Evolutionary conservation across 2,797 vertebrate species (phyloP).

Genomic region (Perodicticus potto): DNA sequence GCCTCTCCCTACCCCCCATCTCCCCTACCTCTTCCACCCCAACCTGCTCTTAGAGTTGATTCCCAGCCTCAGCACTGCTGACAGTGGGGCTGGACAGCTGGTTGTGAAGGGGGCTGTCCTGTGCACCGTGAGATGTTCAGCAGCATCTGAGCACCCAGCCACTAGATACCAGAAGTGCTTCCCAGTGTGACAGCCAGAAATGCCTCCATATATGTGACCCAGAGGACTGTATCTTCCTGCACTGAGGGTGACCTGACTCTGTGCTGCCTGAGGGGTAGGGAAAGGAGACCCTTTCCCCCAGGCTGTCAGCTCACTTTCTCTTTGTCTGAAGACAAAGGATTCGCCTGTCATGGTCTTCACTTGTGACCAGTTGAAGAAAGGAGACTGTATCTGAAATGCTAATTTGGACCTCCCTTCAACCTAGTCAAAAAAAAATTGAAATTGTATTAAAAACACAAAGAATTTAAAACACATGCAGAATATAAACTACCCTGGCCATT

Average conservation of each 20-base stretch:
- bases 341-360: neutral
- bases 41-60: neutral
- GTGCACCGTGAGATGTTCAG: neutral
- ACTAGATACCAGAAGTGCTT: neutral
- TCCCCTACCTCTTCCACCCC: neutral
- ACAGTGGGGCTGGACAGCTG: accelerated
- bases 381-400: neutral
- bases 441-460: neutral
- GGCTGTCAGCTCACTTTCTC: neutral
- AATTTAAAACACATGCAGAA: neutral
- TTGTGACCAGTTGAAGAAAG: neutral
- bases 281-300: neutral
- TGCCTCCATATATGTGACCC: neutral
- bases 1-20: no score
- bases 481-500: neutral
- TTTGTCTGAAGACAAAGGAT: no score
- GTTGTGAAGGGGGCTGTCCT: neutral
- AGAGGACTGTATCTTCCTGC: no score
- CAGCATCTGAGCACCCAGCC: neutral
- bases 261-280: neutral
- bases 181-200: neutral
- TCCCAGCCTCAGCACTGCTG: neutral
- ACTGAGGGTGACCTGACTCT: neutral
- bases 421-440: neutral
- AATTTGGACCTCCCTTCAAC: neutral